These are phyloP conservation scores for Chrysogorgia sp. DNA, from an alignment of 92 coral and sea anemone species.

Conservation along the genomic window DNA sequence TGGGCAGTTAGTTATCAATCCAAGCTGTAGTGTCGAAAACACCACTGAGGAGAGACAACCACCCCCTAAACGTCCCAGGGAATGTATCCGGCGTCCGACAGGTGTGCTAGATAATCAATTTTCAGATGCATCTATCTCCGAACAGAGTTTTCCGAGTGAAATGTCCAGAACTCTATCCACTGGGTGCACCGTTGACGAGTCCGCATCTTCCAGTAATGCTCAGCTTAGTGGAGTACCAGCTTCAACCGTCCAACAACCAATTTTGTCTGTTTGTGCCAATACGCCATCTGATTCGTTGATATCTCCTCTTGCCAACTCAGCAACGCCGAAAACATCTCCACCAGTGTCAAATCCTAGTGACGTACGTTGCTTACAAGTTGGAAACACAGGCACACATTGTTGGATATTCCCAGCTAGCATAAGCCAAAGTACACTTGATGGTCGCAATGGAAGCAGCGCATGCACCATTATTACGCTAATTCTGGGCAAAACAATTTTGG, in stretches of 20 bases:
- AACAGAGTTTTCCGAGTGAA: too few relatives aligned
- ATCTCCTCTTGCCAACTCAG: neutral
- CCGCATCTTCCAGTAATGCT: neutral
- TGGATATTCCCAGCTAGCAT: conserved; percentile 11
- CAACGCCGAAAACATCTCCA: too few relatives aligned
- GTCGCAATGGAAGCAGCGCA: conserved; percentile 23
- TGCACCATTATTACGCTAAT: conserved; percentile 34
- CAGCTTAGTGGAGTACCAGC: too few relatives aligned
- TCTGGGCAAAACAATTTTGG: neutral
- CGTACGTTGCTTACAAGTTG: neutral
- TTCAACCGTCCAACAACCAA: neutral
- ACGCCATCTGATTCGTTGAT: neutral
- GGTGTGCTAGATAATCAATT: too few relatives aligned
- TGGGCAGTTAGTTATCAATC: too few relatives aligned
- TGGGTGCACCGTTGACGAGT: neutral
- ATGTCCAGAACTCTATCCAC: neutral
- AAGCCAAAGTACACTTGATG: conserved; percentile 24
- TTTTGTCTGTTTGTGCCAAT: neutral
- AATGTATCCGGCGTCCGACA: too few relatives aligned
- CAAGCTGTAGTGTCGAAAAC: too few relatives aligned
- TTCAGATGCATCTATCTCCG: too few relatives aligned
- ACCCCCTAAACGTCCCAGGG: too few relatives aligned
- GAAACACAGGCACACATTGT: conserved; percentile 3
- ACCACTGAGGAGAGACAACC: too few relatives aligned
- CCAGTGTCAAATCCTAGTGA: neutral